phyloP scores from a whole-genome alignment of 1,140 invertebrate species.

The Caligus rogercresseyi region DNA sequence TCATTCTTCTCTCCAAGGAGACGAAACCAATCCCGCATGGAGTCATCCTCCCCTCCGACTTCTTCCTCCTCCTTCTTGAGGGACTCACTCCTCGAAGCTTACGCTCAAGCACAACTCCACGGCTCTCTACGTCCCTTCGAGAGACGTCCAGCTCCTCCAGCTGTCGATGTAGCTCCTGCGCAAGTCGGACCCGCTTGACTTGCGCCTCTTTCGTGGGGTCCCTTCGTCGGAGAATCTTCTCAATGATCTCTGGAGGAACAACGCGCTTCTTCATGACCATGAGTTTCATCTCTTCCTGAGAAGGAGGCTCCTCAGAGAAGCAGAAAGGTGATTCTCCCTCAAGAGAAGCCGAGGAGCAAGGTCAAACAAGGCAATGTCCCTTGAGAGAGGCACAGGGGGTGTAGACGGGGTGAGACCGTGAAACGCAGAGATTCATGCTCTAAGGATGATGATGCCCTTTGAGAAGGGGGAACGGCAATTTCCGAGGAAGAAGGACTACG shows the following conservation, averaged over 20 bases:
- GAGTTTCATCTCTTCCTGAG: too few species aligned
- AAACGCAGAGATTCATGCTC: too few species aligned
- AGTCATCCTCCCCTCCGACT: conserved; percentile 22
- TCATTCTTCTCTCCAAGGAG: conserved; percentile 63
- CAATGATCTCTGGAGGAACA: conserved; percentile 5
- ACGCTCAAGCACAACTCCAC: conserved; percentile 65
- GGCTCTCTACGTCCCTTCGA: conserved; percentile 53
- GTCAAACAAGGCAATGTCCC: conserved; percentile 9
- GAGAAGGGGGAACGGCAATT: not conserved
- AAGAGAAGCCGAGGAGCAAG: too few species aligned
- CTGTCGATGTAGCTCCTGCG: conserved; percentile 71
- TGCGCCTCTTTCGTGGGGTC: not conserved
- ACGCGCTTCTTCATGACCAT: not conserved
- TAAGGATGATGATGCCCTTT: not conserved
- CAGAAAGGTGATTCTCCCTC: too few species aligned
- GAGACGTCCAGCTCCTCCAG: conserved; percentile 68
- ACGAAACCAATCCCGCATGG: conserved; percentile 60
- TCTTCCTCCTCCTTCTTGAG: too few species aligned
- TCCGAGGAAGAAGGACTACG: not conserved
- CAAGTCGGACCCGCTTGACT: conserved; percentile 45
- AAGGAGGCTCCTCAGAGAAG: too few species aligned
- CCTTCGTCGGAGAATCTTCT: conserved; percentile 10
- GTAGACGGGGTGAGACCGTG: conserved; percentile 11
- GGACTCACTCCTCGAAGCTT: conserved; percentile 51
- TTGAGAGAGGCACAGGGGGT: conserved; percentile 2